Evolutionary conservation across 2,113 vertebrate species (phyloP).

Genomic region (Hemibagrus wyckioides): DNA sequence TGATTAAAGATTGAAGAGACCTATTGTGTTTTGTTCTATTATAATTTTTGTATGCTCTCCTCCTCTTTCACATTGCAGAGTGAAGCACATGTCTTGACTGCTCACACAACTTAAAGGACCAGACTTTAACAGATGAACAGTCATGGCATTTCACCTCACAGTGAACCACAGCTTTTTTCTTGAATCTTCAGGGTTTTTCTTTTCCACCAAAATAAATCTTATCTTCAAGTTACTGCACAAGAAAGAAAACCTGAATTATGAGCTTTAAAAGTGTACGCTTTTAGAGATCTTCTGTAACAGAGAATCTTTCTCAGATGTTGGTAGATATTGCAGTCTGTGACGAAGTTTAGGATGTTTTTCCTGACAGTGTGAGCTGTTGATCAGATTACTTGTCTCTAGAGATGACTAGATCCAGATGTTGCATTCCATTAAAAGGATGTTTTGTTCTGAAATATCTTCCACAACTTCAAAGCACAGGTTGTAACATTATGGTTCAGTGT

Average conservation of each 20-base stretch:
- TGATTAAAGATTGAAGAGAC: too few relatives aligned
- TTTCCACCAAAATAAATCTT: too few relatives aligned
- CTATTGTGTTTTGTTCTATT: too few relatives aligned
- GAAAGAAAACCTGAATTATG: neutral
- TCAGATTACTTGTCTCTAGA: constrained; percentile 20
- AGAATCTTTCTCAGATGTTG: neutral
- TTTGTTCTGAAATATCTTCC: neutral
- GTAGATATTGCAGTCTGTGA: neutral
- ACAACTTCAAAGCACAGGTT: constrained; percentile 4
- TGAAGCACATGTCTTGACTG: too few relatives aligned
- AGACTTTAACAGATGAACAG: too few relatives aligned
- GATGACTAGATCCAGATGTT: constrained; percentile 7
- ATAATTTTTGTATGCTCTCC: too few relatives aligned
- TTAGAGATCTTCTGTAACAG: neutral
- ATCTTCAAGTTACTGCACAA: neutral
- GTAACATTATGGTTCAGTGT: neutral
- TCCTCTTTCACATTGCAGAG: too few relatives aligned
- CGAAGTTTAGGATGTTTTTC: neutral
- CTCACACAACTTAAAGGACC: too few relatives aligned
- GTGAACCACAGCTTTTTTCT: neutral
- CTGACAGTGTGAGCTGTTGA: constrained; percentile 3
- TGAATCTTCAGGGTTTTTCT: neutral
- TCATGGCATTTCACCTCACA: neutral
- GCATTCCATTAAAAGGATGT: constrained; percentile 5
- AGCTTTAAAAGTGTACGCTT: neutral